A percentile compares a stretch with the other conserved stretches of the same genome.
Evolutionary conservation across 2,888 invertebrate genomes (phyloP).

Genomic region (Pterostichus niger): DNA sequence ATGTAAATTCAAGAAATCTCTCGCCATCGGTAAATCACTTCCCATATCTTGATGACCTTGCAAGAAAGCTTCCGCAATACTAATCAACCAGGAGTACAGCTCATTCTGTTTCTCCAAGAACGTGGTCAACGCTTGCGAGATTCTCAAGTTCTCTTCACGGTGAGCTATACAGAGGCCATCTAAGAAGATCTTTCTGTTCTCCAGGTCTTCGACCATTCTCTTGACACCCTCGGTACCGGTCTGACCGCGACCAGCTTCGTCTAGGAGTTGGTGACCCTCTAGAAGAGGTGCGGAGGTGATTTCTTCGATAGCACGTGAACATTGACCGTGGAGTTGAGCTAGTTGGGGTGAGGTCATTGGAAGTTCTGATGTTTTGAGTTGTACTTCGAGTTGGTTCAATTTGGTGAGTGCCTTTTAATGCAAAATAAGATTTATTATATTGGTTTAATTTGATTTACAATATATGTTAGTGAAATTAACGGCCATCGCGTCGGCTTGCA

Average conservation of each 20-base stretch:
- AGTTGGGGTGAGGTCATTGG: slow-evolving; percentile 83
- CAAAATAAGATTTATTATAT: slow-evolving; percentile 50
- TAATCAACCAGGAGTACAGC: slow-evolving; percentile 86
- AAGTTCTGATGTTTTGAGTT: slow-evolving; percentile 83
- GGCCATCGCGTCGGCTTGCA: too few relatives aligned
- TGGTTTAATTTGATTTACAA: slow-evolving; percentile 5
- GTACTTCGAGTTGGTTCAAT: slow-evolving; percentile 87
- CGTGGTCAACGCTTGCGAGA: slow-evolving; percentile 83
- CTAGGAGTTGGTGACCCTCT: slow-evolving; percentile 86
- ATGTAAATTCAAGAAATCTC: slow-evolving; percentile 87
- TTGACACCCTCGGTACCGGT: slow-evolving; percentile 85
- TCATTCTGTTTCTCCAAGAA: slow-evolving; percentile 86
- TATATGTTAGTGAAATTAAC: too few relatives aligned
- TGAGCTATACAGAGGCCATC: slow-evolving; percentile 83
- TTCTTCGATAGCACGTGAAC: slow-evolving; percentile 83
- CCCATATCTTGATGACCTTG: slow-evolving; percentile 88
- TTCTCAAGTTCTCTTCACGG: slow-evolving; percentile 84
- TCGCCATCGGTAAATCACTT: slow-evolving; percentile 82
- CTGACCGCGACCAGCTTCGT: slow-evolving; percentile 82
- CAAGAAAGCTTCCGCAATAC: slow-evolving; percentile 86
- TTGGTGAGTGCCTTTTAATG: slow-evolving; percentile 82
- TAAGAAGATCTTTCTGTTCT: slow-evolving; percentile 85
- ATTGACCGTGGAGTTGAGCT: slow-evolving; percentile 84
- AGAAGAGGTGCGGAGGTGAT: slow-evolving; percentile 84
- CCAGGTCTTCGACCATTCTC: slow-evolving; percentile 85